Percentiles rank a stretch among this genome's conserved stretches.
Evolutionary conservation across 2,797 vertebrate genomes (phyloP).

Genomic region (Alosa sapidissima): DNA sequence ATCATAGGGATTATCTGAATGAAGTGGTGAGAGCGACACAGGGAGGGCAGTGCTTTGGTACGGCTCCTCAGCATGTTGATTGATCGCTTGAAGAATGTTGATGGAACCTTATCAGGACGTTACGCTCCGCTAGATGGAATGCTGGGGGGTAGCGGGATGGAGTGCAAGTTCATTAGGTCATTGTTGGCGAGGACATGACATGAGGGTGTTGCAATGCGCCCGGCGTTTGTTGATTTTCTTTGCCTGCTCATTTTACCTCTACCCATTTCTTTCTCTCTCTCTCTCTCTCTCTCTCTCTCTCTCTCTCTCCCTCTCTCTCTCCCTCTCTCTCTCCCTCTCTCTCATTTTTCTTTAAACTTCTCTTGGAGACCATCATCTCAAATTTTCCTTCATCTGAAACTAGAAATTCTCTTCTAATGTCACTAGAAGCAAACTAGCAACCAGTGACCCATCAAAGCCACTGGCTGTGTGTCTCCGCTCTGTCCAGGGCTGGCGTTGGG

Average conservation of each 20-base stretch:
- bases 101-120: conserved; percentile 28
- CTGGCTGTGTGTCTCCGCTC: neutral
- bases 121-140: neutral
- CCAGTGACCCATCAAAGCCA: neutral
- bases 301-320: neutral
- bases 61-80: neutral
- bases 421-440: neutral
- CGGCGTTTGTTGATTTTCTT: neutral
- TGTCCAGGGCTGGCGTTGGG: neutral
- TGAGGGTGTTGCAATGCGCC: neutral
- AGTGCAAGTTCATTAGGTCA: conserved; percentile 26
- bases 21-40: neutral
- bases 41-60: neutral
- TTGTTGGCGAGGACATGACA: neutral
- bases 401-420: neutral
- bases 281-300: neutral
- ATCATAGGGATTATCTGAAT: conserved; percentile 29
- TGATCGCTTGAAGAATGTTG: conserved; percentile 29
- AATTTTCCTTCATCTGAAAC: neutral
- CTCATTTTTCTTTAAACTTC: neutral
- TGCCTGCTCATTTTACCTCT: neutral
- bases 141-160: neutral
- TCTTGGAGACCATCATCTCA: neutral
- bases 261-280: neutral
- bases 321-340: neutral